These are phyloP conservation scores for Drosophila pseudotakahashii DNA, from an alignment of 2,888 invertebrate species.

Conservation along the genomic window DNA sequence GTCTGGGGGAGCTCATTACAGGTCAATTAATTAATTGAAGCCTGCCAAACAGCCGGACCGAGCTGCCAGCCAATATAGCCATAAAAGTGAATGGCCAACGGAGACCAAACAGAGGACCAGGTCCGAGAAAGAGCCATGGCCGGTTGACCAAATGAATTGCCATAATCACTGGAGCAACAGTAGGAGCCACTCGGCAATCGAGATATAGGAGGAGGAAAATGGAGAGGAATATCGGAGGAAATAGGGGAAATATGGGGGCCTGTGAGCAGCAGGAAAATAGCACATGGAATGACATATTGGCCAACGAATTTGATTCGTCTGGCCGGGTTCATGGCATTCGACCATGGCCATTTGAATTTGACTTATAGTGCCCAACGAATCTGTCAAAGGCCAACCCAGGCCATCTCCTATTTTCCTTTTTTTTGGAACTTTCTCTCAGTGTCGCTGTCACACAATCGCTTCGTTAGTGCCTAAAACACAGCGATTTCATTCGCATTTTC, in stretches of 20 bases:
- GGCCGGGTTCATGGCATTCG: conserved; percentile 34
- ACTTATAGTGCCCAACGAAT: conserved; percentile 24
- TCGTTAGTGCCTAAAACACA: conserved; percentile 69
- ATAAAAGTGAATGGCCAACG: conserved; percentile 43
- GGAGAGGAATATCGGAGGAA: neutral
- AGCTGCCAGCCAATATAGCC: conserved; percentile 36
- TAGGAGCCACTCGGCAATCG: conserved; percentile 14
- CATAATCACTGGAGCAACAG: conserved; percentile 44
- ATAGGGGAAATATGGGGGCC: conserved; percentile 2
- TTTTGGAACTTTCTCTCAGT: neutral
- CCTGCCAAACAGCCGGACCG: conserved; percentile 25
- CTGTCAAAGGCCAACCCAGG: neutral
- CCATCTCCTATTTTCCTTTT: neutral
- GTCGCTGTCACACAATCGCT: conserved; percentile 60
- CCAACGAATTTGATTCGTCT: conserved; percentile 48
- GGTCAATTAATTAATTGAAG: conserved; percentile 54
- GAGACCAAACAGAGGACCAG: neutral
- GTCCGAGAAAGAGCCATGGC: conserved; percentile 4
- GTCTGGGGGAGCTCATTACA: conserved; percentile 35
- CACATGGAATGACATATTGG: conserved; percentile 49
- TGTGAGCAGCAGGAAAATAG: conserved; percentile 2
- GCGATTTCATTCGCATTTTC: conserved; percentile 31
- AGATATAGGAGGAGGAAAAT: neutral
- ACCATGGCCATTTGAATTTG: conserved; percentile 40
- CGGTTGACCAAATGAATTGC: conserved; percentile 37